Conservation (phyloP, 2,797 vertebrate genomes). For the Paramormyrops hopkinsi region DNA sequence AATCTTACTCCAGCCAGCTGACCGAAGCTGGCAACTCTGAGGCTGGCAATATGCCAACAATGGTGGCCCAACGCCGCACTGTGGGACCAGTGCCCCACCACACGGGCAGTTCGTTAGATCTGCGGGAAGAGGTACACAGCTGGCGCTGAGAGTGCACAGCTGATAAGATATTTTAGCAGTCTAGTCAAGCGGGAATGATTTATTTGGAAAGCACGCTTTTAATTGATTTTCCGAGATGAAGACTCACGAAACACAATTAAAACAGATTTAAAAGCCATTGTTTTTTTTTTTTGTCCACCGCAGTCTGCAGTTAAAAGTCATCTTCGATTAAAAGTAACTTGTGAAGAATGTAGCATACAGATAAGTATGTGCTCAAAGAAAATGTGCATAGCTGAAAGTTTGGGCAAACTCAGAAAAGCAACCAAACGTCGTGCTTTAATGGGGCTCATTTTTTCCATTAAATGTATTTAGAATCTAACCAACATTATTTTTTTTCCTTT, state of each 20-base stretch:
- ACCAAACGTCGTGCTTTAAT: neutral
- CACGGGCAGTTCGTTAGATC: neutral
- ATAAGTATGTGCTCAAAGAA: neutral
- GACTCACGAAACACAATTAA: neutral
- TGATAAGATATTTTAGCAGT: neutral
- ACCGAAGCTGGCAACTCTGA: neutral
- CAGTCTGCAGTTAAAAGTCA: conserved; percentile 6
- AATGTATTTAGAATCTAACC: neutral
- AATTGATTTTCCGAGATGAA: neutral
- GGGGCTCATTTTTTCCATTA: neutral
- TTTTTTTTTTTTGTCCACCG: neutral
- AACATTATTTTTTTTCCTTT: neutral
- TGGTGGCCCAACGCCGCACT: neutral
- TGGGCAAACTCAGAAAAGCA: neutral
- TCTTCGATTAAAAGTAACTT: neutral
- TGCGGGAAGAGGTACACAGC: neutral
- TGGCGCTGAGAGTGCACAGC: neutral
- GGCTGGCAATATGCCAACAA: neutral
- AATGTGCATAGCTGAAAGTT: neutral
- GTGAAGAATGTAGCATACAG: neutral
- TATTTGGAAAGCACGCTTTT: neutral
- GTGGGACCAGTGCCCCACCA: neutral
- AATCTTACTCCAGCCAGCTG: neutral
- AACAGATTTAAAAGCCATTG: neutral
- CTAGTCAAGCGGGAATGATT: neutral